Evolutionary conservation across 2,888 invertebrate genomes (phyloP), one percentile per base, ranked within the genome.

Genomic region (Trichacis sp.): DNA sequence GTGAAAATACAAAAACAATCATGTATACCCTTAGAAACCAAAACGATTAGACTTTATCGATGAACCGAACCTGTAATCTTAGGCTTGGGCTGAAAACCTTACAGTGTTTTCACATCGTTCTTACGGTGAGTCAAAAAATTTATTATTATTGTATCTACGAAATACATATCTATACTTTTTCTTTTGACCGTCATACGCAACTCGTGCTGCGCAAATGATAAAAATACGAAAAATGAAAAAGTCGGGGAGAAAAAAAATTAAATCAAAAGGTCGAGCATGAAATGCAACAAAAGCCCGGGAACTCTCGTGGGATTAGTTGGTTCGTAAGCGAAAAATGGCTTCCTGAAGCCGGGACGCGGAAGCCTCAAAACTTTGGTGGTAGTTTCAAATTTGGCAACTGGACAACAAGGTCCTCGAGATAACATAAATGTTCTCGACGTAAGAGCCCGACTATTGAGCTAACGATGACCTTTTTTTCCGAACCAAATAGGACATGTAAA

Each of bases 381-480:
- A 65, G 65, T 69, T 69, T 60, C 57, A 54, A 62, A 65, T 65
- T 69, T 60, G 62, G 52, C 61, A 60, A 60, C 12, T 51, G 24
- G 12, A 24, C 61, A 57, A 59, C 61, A 55, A 62, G 33, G 48
- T 49, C 59, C 51, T 59, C 33, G 50, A 67, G 68, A 60, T 47
- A 51, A 66, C 73, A 71, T 74, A 66, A 67, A 71, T 60, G 68
- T 70, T 68, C 52, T 57, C 46, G 12, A 38, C 51, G 45, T 54
- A 73, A 71, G 68, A 64, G 65, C 67, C 72, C 72, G 76, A 77
- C 74, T 75, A 71, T 72, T 61, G 73, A 60, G 69, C 68, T 77
- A 75, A 74, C 74, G 72, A 67, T 73, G 75, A 73, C 70, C 72
- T 24, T 24, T 24, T 73, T 66, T 62, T 47, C 30, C 45, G 17